phyloP scores from a whole-genome alignment of 2,888 invertebrate genomes.

The Xanthia togata region DNA sequence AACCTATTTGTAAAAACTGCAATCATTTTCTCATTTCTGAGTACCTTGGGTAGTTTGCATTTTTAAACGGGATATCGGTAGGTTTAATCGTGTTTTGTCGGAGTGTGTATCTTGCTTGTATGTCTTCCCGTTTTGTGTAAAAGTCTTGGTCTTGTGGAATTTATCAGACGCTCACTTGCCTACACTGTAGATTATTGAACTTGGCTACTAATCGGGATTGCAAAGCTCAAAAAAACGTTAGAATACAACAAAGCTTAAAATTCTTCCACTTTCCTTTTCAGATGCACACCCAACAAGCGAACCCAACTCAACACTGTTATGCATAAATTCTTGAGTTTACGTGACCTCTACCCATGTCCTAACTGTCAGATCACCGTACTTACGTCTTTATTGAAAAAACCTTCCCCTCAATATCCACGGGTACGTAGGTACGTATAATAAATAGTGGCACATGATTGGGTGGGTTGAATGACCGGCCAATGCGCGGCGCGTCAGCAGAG shows the following conservation, averaged over 20 bases:
- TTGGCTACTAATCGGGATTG: neutral
- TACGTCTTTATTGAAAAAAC: constrained; percentile 35
- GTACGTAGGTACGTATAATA: constrained; percentile 33
- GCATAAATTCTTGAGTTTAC: constrained; percentile 12
- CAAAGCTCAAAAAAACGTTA: neutral
- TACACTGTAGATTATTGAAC: neutral
- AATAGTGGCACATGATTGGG: constrained; percentile 51
- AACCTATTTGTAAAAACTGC: too few relatives aligned
- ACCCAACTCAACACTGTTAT: neutral
- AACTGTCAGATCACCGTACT: neutral
- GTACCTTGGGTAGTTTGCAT: too few relatives aligned
- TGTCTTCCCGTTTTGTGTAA: too few relatives aligned
- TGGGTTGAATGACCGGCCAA: constrained; percentile 59
- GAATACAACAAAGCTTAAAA: neutral
- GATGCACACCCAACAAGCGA: too few relatives aligned
- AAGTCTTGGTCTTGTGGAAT: too few relatives aligned
- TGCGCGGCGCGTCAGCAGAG: constrained; percentile 1
- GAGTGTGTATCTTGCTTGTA: too few relatives aligned
- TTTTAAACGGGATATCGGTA: too few relatives aligned
- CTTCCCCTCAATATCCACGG: constrained; percentile 4
- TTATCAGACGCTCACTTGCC: neutral
- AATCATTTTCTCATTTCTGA: too few relatives aligned
- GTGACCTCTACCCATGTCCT: constrained; percentile 17
- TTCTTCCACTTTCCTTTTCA: too few relatives aligned
- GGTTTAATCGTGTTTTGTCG: too few relatives aligned